These are phyloP conservation scores for Anisognathus igniventris DNA, from an alignment of 2,797 vertebrate genomes.

Conservation along the genomic window DNA sequence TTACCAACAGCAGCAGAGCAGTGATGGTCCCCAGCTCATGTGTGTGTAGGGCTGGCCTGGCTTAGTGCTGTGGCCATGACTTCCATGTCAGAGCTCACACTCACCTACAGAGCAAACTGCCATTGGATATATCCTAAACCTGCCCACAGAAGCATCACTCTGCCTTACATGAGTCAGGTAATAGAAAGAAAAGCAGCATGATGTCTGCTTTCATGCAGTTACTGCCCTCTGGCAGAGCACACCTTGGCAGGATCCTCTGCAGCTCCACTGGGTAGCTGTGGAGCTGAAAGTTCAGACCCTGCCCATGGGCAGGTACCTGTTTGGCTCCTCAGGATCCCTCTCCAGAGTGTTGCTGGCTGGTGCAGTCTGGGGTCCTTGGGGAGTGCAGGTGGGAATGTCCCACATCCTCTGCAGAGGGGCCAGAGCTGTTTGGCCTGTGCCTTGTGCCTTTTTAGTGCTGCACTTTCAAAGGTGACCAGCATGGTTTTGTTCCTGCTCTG, in stretches of 20 bases:
- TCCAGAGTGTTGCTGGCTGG: neutral
- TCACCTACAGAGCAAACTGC: neutral
- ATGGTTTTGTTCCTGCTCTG: neutral
- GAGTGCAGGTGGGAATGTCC: neutral
- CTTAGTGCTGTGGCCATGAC: neutral
- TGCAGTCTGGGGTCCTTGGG: rapidly evolving
- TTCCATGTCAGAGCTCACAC: neutral
- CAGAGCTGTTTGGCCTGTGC: neutral
- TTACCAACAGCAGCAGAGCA: neutral
- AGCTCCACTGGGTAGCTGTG: neutral
- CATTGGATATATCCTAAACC: neutral
- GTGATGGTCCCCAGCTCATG: neutral
- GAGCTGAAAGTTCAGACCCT: neutral
- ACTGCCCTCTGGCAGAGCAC: neutral
- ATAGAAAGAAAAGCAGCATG: neutral
- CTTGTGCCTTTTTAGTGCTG: neutral
- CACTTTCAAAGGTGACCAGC: neutral
- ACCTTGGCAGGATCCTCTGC: neutral
- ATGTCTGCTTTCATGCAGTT: neutral
- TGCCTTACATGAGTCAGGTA: neutral
- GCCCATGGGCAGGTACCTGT: rapidly evolving
- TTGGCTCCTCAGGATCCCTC: neutral
- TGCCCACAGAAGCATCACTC: neutral
- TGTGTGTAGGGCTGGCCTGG: neutral
- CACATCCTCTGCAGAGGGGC: neutral